These are phyloP conservation scores for Scaptomyza parva DNA, from an alignment of 2,888 invertebrate genomes.

Conservation along the genomic window DNA sequence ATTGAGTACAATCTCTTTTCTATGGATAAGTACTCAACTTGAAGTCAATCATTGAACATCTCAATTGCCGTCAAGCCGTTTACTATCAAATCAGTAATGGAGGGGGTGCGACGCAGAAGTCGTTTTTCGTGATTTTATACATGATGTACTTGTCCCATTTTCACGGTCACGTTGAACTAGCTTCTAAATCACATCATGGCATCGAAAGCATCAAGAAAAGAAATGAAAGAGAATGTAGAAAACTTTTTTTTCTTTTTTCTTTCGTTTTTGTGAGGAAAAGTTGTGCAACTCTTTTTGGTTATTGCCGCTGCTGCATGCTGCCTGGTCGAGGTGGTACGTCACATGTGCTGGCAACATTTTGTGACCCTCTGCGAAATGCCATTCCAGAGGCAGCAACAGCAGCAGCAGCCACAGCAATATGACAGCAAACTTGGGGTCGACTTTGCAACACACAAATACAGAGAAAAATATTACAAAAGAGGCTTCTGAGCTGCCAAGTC, in stretches of 20 bases:
- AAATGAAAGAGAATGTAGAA: constrained; percentile 23
- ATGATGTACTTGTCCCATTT: constrained; percentile 43
- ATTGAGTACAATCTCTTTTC: not conserved
- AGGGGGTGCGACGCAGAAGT: too few relatives aligned
- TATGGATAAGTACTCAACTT: not conserved
- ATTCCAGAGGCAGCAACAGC: constrained; percentile 55
- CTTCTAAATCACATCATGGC: constrained; percentile 68
- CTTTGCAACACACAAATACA: constrained; percentile 40
- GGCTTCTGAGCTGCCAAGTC: constrained; percentile 50
- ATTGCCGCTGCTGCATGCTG: constrained; percentile 7
- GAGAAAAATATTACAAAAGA: constrained; percentile 58
- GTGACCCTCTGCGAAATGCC: constrained; percentile 57
- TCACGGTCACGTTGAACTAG: constrained; percentile 68
- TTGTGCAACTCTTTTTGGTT: constrained; percentile 47
- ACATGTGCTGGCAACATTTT: constrained; percentile 58
- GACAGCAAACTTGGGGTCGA: constrained; percentile 28
- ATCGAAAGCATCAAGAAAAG: constrained; percentile 21
- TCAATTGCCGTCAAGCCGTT: constrained; percentile 3
- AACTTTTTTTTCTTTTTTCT: constrained; percentile 27
- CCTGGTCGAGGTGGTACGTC: constrained; percentile 56
- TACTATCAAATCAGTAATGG: not conserved
- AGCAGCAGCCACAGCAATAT: constrained; percentile 25
- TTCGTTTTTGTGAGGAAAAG: constrained; percentile 39
- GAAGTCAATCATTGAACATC: constrained; percentile 10
- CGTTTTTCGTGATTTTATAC: constrained; percentile 4